Evolutionary conservation across 2,888 invertebrate genomes (phyloP).

Genomic region (Amaurobius ferox): DNA sequence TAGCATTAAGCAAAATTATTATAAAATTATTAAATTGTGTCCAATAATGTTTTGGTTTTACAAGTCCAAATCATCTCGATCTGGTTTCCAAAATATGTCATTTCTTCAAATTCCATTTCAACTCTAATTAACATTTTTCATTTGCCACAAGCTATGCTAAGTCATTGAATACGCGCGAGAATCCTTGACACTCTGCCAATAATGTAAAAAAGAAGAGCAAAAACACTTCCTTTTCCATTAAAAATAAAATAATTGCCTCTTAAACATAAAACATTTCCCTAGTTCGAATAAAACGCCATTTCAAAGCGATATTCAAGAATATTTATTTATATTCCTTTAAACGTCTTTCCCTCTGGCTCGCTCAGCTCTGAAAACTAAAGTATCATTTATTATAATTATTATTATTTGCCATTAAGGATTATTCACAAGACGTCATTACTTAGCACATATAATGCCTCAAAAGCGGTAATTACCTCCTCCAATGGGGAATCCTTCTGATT

Average conservation of each 20-base stretch:
- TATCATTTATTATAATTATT: slow-evolving; percentile 37
- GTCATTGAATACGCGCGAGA: background rate
- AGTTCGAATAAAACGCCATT: background rate
- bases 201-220: background rate
- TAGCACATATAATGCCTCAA: background rate
- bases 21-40: too few relatives aligned
- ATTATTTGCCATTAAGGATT: slow-evolving; percentile 48
- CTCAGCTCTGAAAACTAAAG: background rate
- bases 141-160: background rate
- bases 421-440: slow-evolving; percentile 35
- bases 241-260: background rate
- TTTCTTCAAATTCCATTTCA: background rate
- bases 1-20: too few relatives aligned
- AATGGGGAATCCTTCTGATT: slow-evolving; percentile 54
- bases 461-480: slow-evolving; percentile 46
- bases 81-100: too few relatives aligned
- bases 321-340: slow-evolving; percentile 7
- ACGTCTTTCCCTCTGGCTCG: slow-evolving; percentile 8
- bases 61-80: too few relatives aligned
- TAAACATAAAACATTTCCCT: background rate
- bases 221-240: background rate
- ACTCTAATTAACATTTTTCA: background rate
- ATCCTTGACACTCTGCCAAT: background rate
- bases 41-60: too few relatives aligned
- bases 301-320: background rate